Evolutionary conservation across 2,797 vertebrate genomes (phyloP), one percentile per base, ranked within the genome.

Genomic region (Enteromius thamalakanensis): DNA sequence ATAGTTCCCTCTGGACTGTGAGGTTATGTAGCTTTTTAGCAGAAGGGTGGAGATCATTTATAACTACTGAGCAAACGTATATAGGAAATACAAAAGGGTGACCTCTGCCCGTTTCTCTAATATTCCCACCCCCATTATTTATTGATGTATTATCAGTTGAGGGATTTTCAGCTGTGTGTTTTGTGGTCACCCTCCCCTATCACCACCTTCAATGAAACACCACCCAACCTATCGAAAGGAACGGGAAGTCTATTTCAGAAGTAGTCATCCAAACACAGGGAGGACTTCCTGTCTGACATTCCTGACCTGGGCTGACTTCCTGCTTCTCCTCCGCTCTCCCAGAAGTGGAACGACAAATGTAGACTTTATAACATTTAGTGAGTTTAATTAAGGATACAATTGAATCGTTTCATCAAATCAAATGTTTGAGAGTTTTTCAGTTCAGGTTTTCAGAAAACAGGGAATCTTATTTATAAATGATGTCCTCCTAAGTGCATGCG

Each of bases 281-380:
- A 92, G 92, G 86, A 92, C 91, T 95, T 95, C 95, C 95, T 94
- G 92, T 86, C 88, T 93, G 93, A 94, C 94, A 95, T 95, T 95
- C 95, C 94, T 94, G 92, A 93, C 92, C 92, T 88, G 89, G 88
- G 87, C 89, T 60, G 89, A 90, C 82, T 94, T 94, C 93, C 94
- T 94, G 92, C 79, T 80, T 83, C 77, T 64, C 69, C 60, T 85
- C 80, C 84, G 40, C 75, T 80, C 76, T 82, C 58, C 80, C 80
- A 86, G 69, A 72, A 77, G 53, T 55, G 77, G 70, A 86, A 64
- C 72, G 15, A 76, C 62, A 53, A 60, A 42, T 37, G 34, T 75
- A 62, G 23, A 55, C 21, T 79, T 53, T 55, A 45, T 53, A 15
- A 45, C n/a, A 62, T 58, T 55, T 23, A 23, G 14, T 26, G n/a